phyloP scores from a whole-genome alignment of 2,888 invertebrate genomes.

The Pegoplata infirma region DNA sequence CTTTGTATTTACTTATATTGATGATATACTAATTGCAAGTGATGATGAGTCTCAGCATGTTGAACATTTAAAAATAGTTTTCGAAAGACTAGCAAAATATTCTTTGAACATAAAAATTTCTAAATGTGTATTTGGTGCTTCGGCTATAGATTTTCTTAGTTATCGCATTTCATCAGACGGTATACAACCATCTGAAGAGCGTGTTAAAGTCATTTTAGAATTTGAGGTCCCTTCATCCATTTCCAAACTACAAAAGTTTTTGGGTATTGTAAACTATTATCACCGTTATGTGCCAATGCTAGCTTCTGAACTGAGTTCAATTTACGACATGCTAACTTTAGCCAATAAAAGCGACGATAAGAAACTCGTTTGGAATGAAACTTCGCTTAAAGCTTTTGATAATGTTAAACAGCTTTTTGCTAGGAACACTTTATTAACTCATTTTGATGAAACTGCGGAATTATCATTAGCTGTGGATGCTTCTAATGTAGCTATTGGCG shows the following conservation, averaged over 20 bases:
- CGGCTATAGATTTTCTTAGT: no score
- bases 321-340: not conserved
- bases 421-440: not conserved
- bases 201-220: no score
- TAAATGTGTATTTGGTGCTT: not conserved
- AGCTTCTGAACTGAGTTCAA: not conserved
- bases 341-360: not conserved
- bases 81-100: not conserved
- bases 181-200: no score
- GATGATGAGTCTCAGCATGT: not conserved
- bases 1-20: not conserved
- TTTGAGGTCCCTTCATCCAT: no score
- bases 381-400: not conserved
- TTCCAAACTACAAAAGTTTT: not conserved
- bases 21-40: not conserved
- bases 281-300: not conserved
- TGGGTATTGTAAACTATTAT: not conserved
- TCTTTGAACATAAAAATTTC: not conserved
- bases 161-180: no score
- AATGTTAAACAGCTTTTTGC: not conserved
- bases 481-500: not conserved
- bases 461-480: not conserved
- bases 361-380: not conserved
- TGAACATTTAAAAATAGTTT: not conserved
- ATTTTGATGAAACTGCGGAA: not conserved